Base-by-base conservation (phyloP, 2,797 vertebrate genomes). In the Spinus pinus region DNA sequence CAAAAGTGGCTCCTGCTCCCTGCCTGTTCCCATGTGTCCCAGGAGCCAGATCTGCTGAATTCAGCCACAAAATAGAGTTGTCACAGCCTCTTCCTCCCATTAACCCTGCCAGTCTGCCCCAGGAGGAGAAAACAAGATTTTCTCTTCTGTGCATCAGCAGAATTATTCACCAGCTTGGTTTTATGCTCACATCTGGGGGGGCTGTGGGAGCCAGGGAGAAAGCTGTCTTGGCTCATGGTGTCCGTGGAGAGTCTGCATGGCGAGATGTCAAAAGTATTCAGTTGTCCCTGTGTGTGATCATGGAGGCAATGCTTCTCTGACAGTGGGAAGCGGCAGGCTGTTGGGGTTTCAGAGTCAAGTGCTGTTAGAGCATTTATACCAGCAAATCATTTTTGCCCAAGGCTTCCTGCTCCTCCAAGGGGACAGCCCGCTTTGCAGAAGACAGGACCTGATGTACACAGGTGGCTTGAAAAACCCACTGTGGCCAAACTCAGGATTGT, bases 31-130 rank as follows among this genome's bases (percentile, higher is more conserved):
- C 93, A 95, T 85, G 86, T 67, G 75, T 91, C 91, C 89, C 86
- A 69, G 75, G 69, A 93, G 86, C 56, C 88, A 72, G 73, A 96
- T 86, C 61, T 92, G 95, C 95, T 95, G 93, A 94, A 92, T 91
- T 49, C 88, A 93, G 93, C 96, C 93, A 91, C 93, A 96, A 95
- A 94, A 81, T 91, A 82, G n/a, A 83, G 85, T 86, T 95, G 93
- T 93, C 95, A 87, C 79, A 92, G 84, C 90, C 81, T 93, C 86
- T 92, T 95, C 89, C 86, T 95, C 83, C 69, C 93, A 85, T 95
- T 83, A 89, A 86, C 84, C 31, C 65, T 95, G 90, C 86, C 92
- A 90, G 81, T 6, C 73, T 82, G 79, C 94, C 95, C 87, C 92
- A 88, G 93, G 90, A 95, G 90, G 75, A 94, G 91, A 80, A 75